phyloP scores from a whole-genome alignment of 1,140 invertebrate genomes.

The Micrasema longulum region DNA sequence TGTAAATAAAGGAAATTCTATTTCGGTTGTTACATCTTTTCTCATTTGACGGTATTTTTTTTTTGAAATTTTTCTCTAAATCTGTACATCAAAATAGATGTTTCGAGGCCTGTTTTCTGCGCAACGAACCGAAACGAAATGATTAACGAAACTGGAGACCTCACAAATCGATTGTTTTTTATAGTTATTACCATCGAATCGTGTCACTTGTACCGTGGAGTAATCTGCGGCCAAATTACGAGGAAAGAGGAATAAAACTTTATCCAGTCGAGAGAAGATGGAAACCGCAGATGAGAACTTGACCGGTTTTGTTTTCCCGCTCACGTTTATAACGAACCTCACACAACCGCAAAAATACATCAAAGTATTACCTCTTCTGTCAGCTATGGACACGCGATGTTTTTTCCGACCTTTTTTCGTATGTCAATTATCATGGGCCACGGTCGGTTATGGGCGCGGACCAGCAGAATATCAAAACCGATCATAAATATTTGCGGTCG shows the following conservation, averaged over 20 bases:
- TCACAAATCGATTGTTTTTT: conserved; percentile 14
- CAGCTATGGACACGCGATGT: conserved; percentile 34
- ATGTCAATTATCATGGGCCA: conserved; percentile 35
- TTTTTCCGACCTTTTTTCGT: conserved; percentile 18
- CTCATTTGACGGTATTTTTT: too few relatives aligned
- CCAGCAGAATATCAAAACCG: conserved; percentile 11
- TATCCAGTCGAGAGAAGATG: background rate
- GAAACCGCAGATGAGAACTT: conserved; percentile 32
- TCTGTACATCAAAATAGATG: too few relatives aligned
- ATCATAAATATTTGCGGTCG: conserved; percentile 30
- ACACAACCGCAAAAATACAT: conserved; percentile 40
- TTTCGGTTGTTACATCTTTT: too few relatives aligned
- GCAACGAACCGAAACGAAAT: conserved; percentile 15
- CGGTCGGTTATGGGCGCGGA: conserved; percentile 12
- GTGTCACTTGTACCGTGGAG: conserved; percentile 27
- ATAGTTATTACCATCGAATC: conserved; percentile 12
- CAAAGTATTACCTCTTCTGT: conserved; percentile 15
- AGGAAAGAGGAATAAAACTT: conserved; percentile 18
- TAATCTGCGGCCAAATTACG: conserved; percentile 35
- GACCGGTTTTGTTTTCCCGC: conserved; percentile 23
- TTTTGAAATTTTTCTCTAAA: too few relatives aligned
- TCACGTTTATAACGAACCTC: conserved; percentile 34
- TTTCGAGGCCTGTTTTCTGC: too few relatives aligned
- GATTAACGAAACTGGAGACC: conserved; percentile 1
- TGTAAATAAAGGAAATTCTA: too few relatives aligned